Evolutionary conservation across 1,140 invertebrate genomes (phyloP), one percentile per base, ranked within the genome.

Genomic region (Drosophila guanche): DNA sequence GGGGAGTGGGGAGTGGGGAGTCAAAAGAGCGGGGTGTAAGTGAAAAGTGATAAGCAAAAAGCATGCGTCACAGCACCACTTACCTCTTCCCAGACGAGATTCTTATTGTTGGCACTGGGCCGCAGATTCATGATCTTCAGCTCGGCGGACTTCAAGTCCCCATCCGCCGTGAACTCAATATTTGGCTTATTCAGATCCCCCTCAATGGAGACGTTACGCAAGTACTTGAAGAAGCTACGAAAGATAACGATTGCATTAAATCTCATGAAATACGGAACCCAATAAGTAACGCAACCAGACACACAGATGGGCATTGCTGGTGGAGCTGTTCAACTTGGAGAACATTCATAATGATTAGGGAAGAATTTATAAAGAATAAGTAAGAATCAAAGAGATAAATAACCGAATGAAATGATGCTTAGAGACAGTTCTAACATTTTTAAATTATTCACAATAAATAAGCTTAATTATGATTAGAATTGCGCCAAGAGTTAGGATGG

Each of bases 71-170:
- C 50, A 42, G 46, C 14, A 10, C 25, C 47, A 91, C 93, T 94
- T 90, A 97, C 96, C 94, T 97, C 96, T 90, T 98, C 97, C 97
- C 97, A 99, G 20, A 96, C 94, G 12, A 97, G 93, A 90, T 96
- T 95, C 94, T 94, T 91, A 54, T 90, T 95, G 71, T 95, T 95
- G 10, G 95, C 93, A 12, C 95, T 95, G 1, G 96, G 94, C 45
- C 96, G 93, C 4, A 98, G 93, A 92, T 99, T 99, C 95, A 98
- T 96, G 65, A 99, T 97, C 92, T 97, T 96, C 56, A 99, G 92
- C 91, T 98, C 96, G 0, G 96, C 95, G 0, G 96, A 95, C 89
- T 95, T 95, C 12, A 98, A 92, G 56, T 97, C 97, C 0, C 97
- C 97, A 80, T 98, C 97, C 3, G 95, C 94, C 5, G 97, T 97